phyloP scores from a whole-genome alignment of 2,888 invertebrate species.

The Xestobium rufovillosum region DNA sequence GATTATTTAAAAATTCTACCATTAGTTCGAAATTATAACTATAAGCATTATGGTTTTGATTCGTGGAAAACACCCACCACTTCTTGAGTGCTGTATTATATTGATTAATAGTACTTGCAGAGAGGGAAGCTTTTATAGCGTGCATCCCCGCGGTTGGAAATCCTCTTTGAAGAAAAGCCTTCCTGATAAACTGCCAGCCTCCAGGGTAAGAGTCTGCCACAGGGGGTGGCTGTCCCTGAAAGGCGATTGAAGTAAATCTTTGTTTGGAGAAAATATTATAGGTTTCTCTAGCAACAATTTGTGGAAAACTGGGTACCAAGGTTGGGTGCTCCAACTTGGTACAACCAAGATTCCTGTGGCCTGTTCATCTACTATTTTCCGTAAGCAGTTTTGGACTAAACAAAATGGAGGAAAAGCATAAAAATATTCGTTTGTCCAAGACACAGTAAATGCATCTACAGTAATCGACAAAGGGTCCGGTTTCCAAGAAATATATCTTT shows the following conservation, averaged over 20 bases:
- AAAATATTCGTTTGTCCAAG: conserved; percentile 18
- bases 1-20: neutral
- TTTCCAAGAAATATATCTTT: conserved; percentile 27
- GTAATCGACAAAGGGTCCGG: conserved; percentile 21
- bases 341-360: conserved; percentile 28
- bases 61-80: conserved; percentile 6
- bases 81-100: conserved; percentile 1
- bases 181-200: conserved; percentile 21
- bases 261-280: conserved; percentile 18
- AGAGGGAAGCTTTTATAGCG: conserved; percentile 3
- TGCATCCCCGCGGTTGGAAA: neutral
- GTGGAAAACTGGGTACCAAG: conserved; percentile 27
- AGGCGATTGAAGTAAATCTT: conserved; percentile 20
- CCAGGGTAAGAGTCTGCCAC: conserved; percentile 20
- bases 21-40: neutral
- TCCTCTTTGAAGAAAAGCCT: neutral
- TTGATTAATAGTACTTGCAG: conserved; percentile 4
- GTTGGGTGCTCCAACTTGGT: conserved; percentile 26
- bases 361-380: conserved; percentile 28
- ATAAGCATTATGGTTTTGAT: neutral
- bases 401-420: conserved; percentile 32
- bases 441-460: conserved; percentile 27
- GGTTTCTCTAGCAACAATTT: conserved; percentile 7
- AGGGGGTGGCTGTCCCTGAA: conserved; percentile 20
- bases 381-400: conserved; percentile 24